Evolutionary conservation across 2,797 vertebrate genomes (phyloP), one percentile per base, ranked within the genome.

Genomic region (Gymnothorax javanicus): DNA sequence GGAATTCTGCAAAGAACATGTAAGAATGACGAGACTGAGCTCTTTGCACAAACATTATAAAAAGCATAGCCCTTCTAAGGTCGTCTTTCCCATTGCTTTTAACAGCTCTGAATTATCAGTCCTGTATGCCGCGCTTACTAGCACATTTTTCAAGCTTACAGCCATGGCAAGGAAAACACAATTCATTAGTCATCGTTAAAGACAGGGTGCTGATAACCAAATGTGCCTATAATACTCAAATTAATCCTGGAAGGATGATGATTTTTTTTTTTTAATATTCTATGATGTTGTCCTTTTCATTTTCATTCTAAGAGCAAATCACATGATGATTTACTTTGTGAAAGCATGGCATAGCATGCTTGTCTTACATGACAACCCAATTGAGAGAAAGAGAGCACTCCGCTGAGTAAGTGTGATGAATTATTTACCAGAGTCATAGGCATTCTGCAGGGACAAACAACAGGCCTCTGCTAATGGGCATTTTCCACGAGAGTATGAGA

Each of bases 401-500:
- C 43, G 52, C 62, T 56, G n/a, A 75, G 8, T 20, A 81, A 54
- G 77, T 43, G 23, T 27, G n/a, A 52, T 84, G 50, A 84, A 84
- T 85, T n/a, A 85, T 85, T 71, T 56, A 85, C 20, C 82, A 83
- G 13, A 57, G n/a, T 54, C 50, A 52, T 71, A n/a, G 52, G 67
- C 52, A 73, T 85, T 84, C 60, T 69, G 84, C 84, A 54, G 52
- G 82, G 67, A 64, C 25, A 33, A 82, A 50, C 73, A 83, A 27
- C 11, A 33, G 25, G 57, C 17, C 12, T 25, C 11, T 59, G n/a
- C 56, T 83, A 83, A 83, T 25, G 81, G 73, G 1, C 17, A 13
- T 59, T 83, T 59, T 25, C 25, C 77, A n/a, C 20, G 77, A 54
- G 50, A 8, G 50, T 23, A n/a, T 6, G 52, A 52, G 52, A 81